Evolutionary conservation across 2,113 vertebrate species (phyloP).

Genomic region (Sinocyclocheilus anshuiensis): DNA sequence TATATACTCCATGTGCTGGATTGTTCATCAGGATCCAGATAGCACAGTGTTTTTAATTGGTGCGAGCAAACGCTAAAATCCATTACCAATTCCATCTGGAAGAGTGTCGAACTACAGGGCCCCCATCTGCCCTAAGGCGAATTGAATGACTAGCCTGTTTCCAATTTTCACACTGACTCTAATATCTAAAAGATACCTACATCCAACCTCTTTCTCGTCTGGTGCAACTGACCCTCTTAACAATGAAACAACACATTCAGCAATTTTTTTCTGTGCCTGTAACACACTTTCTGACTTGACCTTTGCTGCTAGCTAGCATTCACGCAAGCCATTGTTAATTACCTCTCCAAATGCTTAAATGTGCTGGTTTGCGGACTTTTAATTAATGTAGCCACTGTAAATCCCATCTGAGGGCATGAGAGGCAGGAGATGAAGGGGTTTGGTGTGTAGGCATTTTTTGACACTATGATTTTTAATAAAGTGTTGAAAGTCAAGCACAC

Average conservation of each 20-base stretch:
- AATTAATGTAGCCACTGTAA: conserved; percentile 53
- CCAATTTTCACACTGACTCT: conserved; percentile 52
- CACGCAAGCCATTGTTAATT: conserved; percentile 52
- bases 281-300: conserved; percentile 42
- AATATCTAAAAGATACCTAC: conserved; percentile 49
- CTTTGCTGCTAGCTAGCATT: conserved; percentile 15
- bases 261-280: neutral
- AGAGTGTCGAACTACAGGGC: conserved; percentile 41
- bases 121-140: conserved; percentile 51
- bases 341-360: conserved; percentile 34
- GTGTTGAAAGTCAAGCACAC: conserved; percentile 36
- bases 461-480: conserved; percentile 38
- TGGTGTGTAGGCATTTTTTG: conserved; percentile 1
- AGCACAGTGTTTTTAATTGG: conserved; percentile 12
- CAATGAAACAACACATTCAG: conserved; percentile 39
- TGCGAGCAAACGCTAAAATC: neutral
- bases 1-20: neutral
- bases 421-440: neutral
- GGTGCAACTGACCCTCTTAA: conserved; percentile 36
- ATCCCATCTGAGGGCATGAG: conserved; percentile 7
- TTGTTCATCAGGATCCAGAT: conserved; percentile 5
- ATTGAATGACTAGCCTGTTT: conserved; percentile 55
- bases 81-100: conserved; percentile 56
- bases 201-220: neutral
- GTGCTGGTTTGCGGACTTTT: conserved; percentile 43